Percentiles rank a stretch among this genome's conserved stretches.
These are phyloP conservation scores for Meghimatium bilineatum DNA, from an alignment of 2,888 invertebrate genomes.

Conservation along the genomic window DNA sequence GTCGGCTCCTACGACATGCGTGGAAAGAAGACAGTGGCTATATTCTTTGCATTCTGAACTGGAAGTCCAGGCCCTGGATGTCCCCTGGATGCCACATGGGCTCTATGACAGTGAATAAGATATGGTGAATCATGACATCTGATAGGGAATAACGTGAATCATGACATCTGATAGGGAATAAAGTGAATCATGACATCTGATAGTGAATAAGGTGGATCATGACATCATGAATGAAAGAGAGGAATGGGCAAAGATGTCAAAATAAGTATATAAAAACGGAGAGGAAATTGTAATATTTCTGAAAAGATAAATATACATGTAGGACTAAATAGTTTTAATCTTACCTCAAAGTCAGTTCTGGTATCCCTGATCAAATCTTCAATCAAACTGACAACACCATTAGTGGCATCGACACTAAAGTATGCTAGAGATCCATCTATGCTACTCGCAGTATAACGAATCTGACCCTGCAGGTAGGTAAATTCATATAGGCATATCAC, in stretches of 20 bases:
- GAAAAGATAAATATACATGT: not conserved
- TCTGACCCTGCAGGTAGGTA: slow-evolving; percentile 22
- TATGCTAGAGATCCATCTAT: slow-evolving; percentile 39
- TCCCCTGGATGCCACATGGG: no score
- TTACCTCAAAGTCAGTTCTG: slow-evolving; percentile 29
- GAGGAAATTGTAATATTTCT: no score
- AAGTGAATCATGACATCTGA: not conserved
- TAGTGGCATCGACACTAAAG: slow-evolving; percentile 43
- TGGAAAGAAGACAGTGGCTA: no score
- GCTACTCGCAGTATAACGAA: slow-evolving; percentile 29
- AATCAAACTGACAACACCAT: slow-evolving; percentile 41
- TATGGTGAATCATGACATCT: not conserved
- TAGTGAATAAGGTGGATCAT: not conserved
- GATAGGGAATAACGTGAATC: not conserved
- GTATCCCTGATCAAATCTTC: slow-evolving; percentile 40
- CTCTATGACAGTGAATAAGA: not conserved
- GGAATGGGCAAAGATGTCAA: not conserved
- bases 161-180: not conserved
- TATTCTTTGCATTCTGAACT: no score
- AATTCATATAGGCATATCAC: slow-evolving; percentile 3
- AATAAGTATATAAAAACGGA: no score
- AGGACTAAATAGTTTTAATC: no score
- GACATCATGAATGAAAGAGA: not conserved
- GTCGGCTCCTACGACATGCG: no score
- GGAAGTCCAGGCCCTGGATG: no score